Conservation (phyloP, 2,797 vertebrate genomes). For the Syngnathus rostellatus region DNA sequence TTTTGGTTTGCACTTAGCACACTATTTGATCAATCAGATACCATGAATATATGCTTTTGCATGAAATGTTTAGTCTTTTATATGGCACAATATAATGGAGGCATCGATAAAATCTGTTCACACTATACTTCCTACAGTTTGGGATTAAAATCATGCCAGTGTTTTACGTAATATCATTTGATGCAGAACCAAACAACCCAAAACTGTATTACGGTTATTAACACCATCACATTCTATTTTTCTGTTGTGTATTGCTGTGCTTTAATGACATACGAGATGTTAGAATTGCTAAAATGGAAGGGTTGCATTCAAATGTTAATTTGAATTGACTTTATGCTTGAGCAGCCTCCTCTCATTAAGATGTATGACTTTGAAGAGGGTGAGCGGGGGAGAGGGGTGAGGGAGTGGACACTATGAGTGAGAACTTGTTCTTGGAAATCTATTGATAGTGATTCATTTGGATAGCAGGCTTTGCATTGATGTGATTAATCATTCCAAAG, state of each 20-base stretch:
- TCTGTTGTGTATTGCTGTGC: not conserved
- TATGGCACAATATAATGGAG: not conserved
- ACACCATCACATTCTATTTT: not conserved
- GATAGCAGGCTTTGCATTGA: not conserved
- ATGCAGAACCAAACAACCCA: not conserved
- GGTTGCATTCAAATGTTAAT: conserved; percentile 34
- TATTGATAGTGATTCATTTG: conserved; percentile 6
- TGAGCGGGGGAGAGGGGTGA: not conserved
- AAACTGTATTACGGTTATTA: not conserved
- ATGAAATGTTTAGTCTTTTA: not conserved
- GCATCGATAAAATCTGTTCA: not conserved
- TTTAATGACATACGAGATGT: not conserved
- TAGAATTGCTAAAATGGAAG: conserved; percentile 14
- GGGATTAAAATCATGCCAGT: not conserved
- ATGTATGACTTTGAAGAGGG: conserved; percentile 13
- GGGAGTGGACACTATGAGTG: conserved; percentile 1
- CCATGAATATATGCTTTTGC: not conserved
- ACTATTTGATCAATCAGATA: not conserved
- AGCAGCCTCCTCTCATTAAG: conserved; percentile 26
- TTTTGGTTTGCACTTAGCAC: conserved; percentile 1
- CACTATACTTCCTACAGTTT: not conserved
- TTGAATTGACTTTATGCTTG: conserved; percentile 27
- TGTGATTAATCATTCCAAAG: not conserved
- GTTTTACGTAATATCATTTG: not conserved
- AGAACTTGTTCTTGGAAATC: conserved; percentile 5